phyloP scores from a whole-genome alignment of 1,140 invertebrate genomes.

The Neodiprion lecontei region DNA sequence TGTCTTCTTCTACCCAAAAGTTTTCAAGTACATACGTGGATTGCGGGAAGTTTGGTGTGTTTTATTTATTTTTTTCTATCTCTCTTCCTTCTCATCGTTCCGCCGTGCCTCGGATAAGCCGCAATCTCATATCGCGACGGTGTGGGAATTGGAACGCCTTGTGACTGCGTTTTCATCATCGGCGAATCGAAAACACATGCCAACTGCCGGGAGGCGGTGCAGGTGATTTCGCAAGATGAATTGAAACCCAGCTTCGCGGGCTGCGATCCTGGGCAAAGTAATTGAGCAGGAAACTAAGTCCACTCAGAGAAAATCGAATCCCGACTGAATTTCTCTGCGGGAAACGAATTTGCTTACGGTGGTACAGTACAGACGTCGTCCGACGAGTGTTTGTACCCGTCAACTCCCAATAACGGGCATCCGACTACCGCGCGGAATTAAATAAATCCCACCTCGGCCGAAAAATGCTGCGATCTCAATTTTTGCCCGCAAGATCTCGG shows the following conservation, averaged over 20 bases:
- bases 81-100: too few relatives aligned
- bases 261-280: neutral
- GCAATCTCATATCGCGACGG: neutral
- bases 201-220: neutral
- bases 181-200: too few relatives aligned
- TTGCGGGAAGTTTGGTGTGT: too few relatives aligned
- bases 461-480: too few relatives aligned
- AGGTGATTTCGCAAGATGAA: neutral
- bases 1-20: too few relatives aligned
- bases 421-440: neutral
- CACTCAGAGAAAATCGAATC: constrained; percentile 5
- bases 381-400: neutral
- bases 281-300: neutral
- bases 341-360: constrained; percentile 5
- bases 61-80: too few relatives aligned
- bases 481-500: too few relatives aligned
- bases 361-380: neutral
- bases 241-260: neutral
- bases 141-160: neutral
- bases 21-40: too few relatives aligned
- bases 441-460: neutral
- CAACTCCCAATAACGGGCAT: neutral
- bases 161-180: too few relatives aligned
- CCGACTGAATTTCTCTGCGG: neutral
- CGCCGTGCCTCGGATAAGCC: too few relatives aligned